These are phyloP conservation scores for Dromaius novaehollandiae DNA, from an alignment of 2,113 vertebrate genomes.

Conservation along the genomic window DNA sequence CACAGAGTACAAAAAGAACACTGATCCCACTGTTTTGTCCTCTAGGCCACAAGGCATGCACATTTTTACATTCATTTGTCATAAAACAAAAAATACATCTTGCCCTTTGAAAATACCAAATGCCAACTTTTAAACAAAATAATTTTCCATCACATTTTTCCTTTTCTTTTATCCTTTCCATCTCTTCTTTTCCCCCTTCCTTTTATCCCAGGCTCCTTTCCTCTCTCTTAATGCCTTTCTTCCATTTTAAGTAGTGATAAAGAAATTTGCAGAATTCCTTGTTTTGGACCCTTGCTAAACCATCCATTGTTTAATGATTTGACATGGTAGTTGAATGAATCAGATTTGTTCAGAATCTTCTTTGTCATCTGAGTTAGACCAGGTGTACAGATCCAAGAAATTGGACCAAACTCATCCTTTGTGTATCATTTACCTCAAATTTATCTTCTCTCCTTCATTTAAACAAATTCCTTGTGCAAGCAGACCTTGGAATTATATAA, in stretches of 20 bases:
- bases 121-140: slow-evolving; percentile 71
- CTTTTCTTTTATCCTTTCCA: slow-evolving; percentile 62
- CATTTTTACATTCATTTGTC: slow-evolving; percentile 75
- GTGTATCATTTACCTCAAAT: not conserved
- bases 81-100: slow-evolving; percentile 76
- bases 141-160: slow-evolving; percentile 47
- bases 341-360: slow-evolving; percentile 27
- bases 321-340: slow-evolving; percentile 28
- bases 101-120: slow-evolving; percentile 73
- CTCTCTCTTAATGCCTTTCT: slow-evolving; percentile 7
- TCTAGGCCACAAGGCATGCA: slow-evolving; percentile 78
- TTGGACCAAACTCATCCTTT: not conserved
- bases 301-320: slow-evolving; percentile 45
- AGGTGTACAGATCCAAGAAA: not conserved
- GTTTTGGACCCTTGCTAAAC: slow-evolving; percentile 44
- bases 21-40: slow-evolving; percentile 78
- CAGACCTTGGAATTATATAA: not conserved
- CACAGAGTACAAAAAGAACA: slow-evolving; percentile 85
- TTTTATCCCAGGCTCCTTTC: slow-evolving; percentile 41
- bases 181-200: not conserved
- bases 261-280: slow-evolving; percentile 39
- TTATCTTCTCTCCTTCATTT: not conserved
- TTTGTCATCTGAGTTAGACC: not conserved
- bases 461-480: not conserved
- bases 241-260: slow-evolving; percentile 14